phyloP scores from a whole-genome alignment of 2,113 vertebrate genomes.

The Macrotis lagotis region DNA sequence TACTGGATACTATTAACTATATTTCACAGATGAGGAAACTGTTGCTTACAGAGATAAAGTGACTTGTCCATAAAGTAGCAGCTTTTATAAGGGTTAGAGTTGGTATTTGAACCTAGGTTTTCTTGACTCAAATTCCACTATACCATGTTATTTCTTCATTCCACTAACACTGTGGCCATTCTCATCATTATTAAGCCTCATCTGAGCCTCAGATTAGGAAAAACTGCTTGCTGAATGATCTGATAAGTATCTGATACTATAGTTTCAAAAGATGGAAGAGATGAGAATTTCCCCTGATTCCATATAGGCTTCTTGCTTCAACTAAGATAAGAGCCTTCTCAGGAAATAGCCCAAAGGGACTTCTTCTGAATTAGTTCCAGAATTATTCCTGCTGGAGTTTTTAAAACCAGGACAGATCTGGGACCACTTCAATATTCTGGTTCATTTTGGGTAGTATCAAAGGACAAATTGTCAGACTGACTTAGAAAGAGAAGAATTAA shows the following conservation, averaged over 20 bases:
- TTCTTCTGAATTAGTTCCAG: neutral
- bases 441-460: constrained; percentile 10
- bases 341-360: neutral
- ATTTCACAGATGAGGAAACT: neutral
- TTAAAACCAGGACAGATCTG: neutral
- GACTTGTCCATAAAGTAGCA: neutral
- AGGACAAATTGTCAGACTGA: neutral
- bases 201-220: neutral
- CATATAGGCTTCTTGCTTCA: neutral
- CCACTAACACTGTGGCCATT: neutral
- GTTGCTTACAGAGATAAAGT: neutral
- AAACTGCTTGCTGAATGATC: neutral
- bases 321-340: neutral
- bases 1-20: neutral
- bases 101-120: neutral
- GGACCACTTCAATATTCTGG: neutral
- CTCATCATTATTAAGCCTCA: neutral
- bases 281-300: neutral
- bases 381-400: neutral
- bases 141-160: neutral
- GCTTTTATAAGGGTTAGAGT: neutral
- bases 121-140: neutral
- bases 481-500: neutral
- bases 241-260: neutral
- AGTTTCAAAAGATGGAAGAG: neutral